These are phyloP conservation scores for Coregonus ussuriensis DNA, from an alignment of 2,797 vertebrate genomes.

Conservation along the genomic window DNA sequence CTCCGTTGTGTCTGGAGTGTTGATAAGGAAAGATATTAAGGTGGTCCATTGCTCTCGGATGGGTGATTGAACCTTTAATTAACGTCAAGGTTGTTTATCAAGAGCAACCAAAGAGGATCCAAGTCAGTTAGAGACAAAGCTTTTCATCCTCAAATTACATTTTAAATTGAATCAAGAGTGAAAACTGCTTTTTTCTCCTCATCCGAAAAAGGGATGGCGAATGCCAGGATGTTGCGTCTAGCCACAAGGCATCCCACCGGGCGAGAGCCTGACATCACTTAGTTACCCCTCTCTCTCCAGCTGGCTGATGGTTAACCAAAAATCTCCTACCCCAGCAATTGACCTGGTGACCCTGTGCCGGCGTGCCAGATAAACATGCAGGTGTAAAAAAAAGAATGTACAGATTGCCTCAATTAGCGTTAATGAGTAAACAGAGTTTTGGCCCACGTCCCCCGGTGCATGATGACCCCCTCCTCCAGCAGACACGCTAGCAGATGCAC, in stretches of 20 bases:
- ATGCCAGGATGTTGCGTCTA: neutral
- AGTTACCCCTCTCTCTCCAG: slow-evolving; percentile 29
- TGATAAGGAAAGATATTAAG: neutral
- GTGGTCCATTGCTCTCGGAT: neutral
- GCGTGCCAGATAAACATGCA: slow-evolving; percentile 23
- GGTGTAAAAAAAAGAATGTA: slow-evolving; percentile 31
- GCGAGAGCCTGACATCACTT: slow-evolving; percentile 11
- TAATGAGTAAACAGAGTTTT: slow-evolving; percentile 48
- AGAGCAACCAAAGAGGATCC: neutral
- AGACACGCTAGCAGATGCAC: slow-evolving; percentile 38
- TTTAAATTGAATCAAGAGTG: neutral
- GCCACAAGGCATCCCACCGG: neutral
- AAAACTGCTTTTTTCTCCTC: neutral
- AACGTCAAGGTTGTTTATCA: neutral
- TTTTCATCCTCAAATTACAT: neutral
- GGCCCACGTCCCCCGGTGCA: slow-evolving; percentile 21
- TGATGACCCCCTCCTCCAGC: slow-evolving; percentile 25
- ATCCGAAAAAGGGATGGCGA: neutral
- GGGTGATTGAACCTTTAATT: neutral
- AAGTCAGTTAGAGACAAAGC: neutral
- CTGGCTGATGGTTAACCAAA: slow-evolving; percentile 35
- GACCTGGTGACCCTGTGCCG: slow-evolving; percentile 20
- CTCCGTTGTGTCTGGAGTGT: no score
- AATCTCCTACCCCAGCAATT: slow-evolving; percentile 16
- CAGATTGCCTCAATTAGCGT: slow-evolving; percentile 52